Percentiles rank a stretch among this genome's conserved stretches.
Conservation (phyloP, 2,888 invertebrate species). For the Cantharis rufa region DNA sequence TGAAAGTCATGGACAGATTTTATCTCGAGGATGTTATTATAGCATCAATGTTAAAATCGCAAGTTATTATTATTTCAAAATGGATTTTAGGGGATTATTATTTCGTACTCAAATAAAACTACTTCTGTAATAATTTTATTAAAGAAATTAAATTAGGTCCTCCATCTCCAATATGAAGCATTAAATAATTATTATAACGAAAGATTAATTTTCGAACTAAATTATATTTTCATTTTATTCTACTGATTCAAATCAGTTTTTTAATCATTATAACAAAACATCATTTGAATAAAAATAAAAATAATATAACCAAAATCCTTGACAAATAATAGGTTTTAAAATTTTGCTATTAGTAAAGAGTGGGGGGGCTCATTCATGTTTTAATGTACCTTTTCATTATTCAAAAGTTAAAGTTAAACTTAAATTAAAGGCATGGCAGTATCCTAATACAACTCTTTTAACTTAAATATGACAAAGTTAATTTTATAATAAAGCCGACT, state of each 20-base stretch:
- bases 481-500: background rate
- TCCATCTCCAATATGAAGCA: background rate
- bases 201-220: background rate
- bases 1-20: constrained; percentile 14
- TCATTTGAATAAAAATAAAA: too few species aligned
- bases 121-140: background rate
- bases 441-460: background rate
- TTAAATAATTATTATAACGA: too few species aligned
- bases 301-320: background rate
- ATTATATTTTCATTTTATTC: background rate
- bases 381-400: background rate
- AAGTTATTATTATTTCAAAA: background rate
- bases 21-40: constrained; percentile 5
- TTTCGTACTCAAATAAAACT: background rate
- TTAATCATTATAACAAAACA: too few species aligned
- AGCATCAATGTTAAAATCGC: background rate
- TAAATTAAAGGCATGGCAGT: background rate
- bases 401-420: background rate
- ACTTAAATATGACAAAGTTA: background rate
- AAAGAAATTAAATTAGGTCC: background rate
- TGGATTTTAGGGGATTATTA: background rate
- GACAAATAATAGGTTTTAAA: background rate
- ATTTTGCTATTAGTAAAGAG: background rate
- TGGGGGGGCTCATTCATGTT: background rate
- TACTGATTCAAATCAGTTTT: background rate